Base-by-base conservation (phyloP, 1,140 invertebrate species). In the Magallana ariakensis region DNA sequence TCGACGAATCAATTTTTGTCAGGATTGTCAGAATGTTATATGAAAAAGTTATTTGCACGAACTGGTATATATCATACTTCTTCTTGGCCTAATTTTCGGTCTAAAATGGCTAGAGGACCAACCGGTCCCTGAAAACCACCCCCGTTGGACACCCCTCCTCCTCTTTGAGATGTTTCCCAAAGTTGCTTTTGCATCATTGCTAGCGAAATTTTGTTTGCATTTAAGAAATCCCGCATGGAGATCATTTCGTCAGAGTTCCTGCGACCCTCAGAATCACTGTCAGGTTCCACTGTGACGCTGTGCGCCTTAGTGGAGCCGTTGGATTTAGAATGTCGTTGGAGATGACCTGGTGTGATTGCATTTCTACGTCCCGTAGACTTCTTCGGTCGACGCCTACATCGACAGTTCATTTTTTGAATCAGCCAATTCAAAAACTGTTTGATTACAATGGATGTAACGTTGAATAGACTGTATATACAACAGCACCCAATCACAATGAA, bases 361-460 rank as follows among this genome's bases (percentile, higher is more conserved):
- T 95, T 94, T 54, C 94, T 80, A n/a, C 94, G 88, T 9, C 93
- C 92, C 85, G 91, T 90, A 19, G 92, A 91, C 15, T 91, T 87
- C 75, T 91, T 89, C 8, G 5, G 6, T 22, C 91, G 93, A 5
- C 92, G 92, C 9, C 85, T 87, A 88, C 94, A 94, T 13, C 92
- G 92, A 87, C 95, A 95, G 91, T 95, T 95, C 54, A 96, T 89
- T 82, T 95, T 96, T 55, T 95, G 94, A 89, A 96, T 96, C 33
- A 96, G 92, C 94, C 95, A 96, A 93, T 97, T 97, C 9, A 97
- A 93, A 54, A 96, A 94, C 91, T 96, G 96, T 91, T 97, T 97
- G 90, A 97, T 96, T 56, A 97, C 96, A 87, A 97, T 97, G 22
- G 96, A 97, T 3, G 96, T 96, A 22, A 97, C 96, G 92, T 97